Percentiles rank a stretch among this genome's conserved stretches.
Conservation (phyloP, 2,888 invertebrate genomes). For the Nemotelus pantherinus region DNA sequence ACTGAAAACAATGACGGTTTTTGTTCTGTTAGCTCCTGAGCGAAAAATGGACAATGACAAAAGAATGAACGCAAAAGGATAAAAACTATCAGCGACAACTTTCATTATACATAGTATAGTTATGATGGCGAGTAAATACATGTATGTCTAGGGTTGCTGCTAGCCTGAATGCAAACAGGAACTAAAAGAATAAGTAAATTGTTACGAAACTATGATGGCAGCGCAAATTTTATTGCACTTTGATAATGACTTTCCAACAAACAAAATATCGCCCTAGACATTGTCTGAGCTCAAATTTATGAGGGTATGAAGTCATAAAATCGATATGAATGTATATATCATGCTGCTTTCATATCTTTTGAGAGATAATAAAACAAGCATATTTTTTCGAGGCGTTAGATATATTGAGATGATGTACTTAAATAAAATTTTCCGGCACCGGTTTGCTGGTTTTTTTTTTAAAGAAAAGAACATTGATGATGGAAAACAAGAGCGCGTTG, state of each 20-base stretch:
- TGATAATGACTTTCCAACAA: conserved; percentile 37
- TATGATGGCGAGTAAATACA: conserved; percentile 15
- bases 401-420: too few relatives aligned
- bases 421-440: too few relatives aligned
- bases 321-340: background rate
- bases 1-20: background rate
- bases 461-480: too few relatives aligned
- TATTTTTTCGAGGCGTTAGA: too few relatives aligned
- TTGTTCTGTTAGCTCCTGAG: background rate
- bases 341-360: background rate
- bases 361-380: too few relatives aligned
- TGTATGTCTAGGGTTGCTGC: background rate
- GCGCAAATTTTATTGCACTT: conserved; percentile 37
- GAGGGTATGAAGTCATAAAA: background rate
- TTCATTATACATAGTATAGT: conserved; percentile 33
- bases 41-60: background rate
- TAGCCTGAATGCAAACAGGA: conserved; percentile 19
- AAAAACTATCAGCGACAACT: conserved; percentile 38
- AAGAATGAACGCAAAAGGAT: conserved; percentile 1
- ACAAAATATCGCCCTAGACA: background rate
- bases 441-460: too few relatives aligned
- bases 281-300: too few relatives aligned
- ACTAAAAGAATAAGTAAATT: conserved; percentile 25
- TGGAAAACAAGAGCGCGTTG: too few relatives aligned
- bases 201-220: conserved; percentile 21